Evolutionary conservation across 2,797 vertebrate genomes (phyloP).

Genomic region (Columba guinea): DNA sequence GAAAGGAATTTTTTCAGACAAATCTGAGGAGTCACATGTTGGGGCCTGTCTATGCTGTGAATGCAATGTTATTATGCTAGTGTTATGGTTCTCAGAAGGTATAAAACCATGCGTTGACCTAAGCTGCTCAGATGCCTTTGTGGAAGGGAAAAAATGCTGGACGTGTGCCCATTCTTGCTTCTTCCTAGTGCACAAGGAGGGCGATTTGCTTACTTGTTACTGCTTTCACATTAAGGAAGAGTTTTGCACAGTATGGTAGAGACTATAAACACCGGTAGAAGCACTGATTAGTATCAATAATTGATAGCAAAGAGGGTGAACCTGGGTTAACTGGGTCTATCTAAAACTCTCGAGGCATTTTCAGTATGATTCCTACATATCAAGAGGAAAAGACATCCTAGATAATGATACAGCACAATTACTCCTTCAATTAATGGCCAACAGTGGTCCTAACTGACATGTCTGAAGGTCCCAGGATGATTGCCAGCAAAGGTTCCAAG

Average conservation of each 20-base stretch:
- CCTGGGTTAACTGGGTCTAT: background rate
- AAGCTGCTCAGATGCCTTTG: background rate
- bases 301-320: background rate
- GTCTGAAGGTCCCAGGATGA: background rate
- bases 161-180: background rate
- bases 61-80: background rate
- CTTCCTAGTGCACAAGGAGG: background rate
- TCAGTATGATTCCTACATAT: background rate
- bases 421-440: background rate
- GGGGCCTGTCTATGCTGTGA: background rate
- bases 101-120: background rate
- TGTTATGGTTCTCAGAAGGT: background rate
- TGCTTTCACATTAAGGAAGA: background rate
- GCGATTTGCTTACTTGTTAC: background rate
- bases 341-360: background rate
- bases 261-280: background rate
- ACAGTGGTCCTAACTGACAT: background rate
- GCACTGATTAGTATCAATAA: background rate
- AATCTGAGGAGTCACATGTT: background rate
- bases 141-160: background rate
- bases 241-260: background rate
- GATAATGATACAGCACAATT: background rate
- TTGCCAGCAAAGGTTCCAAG: background rate
- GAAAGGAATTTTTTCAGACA: background rate
- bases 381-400: background rate